phyloP scores from a whole-genome alignment of 2,797 vertebrate species.

The Notamacropus eugenii region DNA sequence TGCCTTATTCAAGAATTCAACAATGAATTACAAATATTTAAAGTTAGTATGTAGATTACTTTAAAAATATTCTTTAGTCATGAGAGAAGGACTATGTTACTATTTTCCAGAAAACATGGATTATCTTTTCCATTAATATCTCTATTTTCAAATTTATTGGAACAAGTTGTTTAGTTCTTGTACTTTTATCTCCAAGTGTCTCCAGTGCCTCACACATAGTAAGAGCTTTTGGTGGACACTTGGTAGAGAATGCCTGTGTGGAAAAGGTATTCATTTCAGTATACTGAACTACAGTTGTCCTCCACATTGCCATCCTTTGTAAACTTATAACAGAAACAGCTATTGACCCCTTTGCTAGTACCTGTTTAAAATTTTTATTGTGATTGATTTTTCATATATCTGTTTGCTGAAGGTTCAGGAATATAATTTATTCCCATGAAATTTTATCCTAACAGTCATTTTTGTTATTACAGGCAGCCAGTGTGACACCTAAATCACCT shows the following conservation, averaged over 20 bases:
- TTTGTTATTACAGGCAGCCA: conserved; percentile 89
- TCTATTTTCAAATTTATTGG: no score
- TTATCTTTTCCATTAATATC: no score
- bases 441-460: conserved; percentile 76
- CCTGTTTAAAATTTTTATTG: not conserved
- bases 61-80: no score
- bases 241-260: not conserved
- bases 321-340: not conserved
- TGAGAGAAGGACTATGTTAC: no score
- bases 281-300: not conserved
- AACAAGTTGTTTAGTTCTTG: no score
- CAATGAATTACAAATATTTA: no score
- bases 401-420: conserved; percentile 74
- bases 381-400: conserved; percentile 25
- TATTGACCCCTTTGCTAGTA: not conserved
- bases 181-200: no score
- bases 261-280: not conserved
- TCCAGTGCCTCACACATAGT: no score
- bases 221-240: not conserved
- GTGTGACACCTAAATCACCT: conserved; percentile 89
- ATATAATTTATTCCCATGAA: conserved; percentile 68
- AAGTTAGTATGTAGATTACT: no score
- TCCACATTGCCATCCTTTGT: not conserved
- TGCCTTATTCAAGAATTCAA: no score
- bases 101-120: no score